phyloP scores from a whole-genome alignment of 2,888 invertebrate species.

The Aphidoletes aphidimyza region DNA sequence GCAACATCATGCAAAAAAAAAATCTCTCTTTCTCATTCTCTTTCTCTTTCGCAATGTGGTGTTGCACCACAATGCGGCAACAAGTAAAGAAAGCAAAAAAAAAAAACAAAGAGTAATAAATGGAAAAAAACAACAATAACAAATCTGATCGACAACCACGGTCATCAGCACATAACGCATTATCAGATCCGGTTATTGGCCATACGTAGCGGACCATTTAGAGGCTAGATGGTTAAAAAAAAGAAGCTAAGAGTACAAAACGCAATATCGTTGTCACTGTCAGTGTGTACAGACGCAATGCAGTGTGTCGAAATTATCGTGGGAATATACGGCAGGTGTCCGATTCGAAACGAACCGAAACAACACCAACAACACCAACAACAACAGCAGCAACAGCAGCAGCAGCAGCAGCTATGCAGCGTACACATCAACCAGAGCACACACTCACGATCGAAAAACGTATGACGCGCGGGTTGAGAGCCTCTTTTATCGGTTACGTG shows the following conservation, averaged over 20 bases:
- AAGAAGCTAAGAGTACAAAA: too few species aligned
- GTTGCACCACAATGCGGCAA: too few species aligned
- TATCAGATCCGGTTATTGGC: conserved; percentile 40
- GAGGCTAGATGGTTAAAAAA: neutral
- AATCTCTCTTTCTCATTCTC: too few species aligned
- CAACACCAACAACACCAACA: neutral
- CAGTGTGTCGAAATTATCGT: conserved; percentile 53
- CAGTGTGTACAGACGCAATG: neutral
- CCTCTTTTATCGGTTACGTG: neutral
- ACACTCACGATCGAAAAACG: neutral
- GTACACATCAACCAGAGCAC: conserved; percentile 32
- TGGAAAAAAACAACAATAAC: neutral
- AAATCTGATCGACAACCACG: conserved; percentile 14
- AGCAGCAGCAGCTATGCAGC: neutral
- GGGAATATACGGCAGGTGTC: conserved; percentile 55
- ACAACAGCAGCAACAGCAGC: neutral
- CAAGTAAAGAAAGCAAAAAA: neutral
- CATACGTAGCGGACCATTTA: neutral
- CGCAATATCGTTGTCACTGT: conserved; percentile 50
- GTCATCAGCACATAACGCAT: conserved; percentile 43
- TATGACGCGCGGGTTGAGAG: neutral
- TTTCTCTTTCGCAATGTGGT: too few species aligned
- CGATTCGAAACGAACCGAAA: neutral
- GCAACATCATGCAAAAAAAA: too few species aligned
- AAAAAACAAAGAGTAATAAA: neutral